Evolutionary conservation across 2,113 vertebrate species (phyloP).

Genomic region (Spermophilus dauricus): DNA sequence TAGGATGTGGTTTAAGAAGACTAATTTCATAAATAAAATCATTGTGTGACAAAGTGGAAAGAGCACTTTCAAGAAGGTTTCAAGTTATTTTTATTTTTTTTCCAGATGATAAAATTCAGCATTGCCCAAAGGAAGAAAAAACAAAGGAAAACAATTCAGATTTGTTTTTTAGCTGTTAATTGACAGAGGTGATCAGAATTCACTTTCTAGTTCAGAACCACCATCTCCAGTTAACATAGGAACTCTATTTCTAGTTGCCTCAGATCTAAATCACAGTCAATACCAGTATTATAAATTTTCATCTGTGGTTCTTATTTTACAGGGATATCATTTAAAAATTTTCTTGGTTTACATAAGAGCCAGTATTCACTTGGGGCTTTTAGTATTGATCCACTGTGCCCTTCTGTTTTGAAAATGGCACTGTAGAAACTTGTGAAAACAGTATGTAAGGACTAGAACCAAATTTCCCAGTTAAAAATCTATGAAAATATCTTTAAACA

Average conservation of each 20-base stretch:
- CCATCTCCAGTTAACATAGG: background rate
- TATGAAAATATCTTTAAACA: constrained; percentile 5
- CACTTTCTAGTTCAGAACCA: constrained; percentile 24
- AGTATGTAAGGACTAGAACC: constrained; percentile 43
- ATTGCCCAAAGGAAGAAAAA: background rate
- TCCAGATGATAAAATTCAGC: background rate
- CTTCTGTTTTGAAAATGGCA: constrained; percentile 59
- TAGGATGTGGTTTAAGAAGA: constrained; percentile 32
- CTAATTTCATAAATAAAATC: constrained; percentile 33
- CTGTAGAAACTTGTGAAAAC: background rate
- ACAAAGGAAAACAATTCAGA: background rate
- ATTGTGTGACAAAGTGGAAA: background rate
- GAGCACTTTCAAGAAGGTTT: constrained; percentile 30
- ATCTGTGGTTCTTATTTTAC: constrained; percentile 21
- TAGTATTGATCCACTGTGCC: background rate
- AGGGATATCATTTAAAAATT: constrained; percentile 33
- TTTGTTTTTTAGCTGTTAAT: constrained; percentile 18
- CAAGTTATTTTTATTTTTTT: constrained; percentile 18
- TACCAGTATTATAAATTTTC: constrained; percentile 5
- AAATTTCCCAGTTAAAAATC: constrained; percentile 48
- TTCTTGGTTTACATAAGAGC: background rate
- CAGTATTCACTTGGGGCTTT: constrained; percentile 14
- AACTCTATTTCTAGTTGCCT: background rate
- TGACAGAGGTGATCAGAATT: background rate
- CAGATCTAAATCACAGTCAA: background rate